phyloP scores from a whole-genome alignment of 2,797 vertebrate species.

The Philypnodon macrostomus region DNA sequence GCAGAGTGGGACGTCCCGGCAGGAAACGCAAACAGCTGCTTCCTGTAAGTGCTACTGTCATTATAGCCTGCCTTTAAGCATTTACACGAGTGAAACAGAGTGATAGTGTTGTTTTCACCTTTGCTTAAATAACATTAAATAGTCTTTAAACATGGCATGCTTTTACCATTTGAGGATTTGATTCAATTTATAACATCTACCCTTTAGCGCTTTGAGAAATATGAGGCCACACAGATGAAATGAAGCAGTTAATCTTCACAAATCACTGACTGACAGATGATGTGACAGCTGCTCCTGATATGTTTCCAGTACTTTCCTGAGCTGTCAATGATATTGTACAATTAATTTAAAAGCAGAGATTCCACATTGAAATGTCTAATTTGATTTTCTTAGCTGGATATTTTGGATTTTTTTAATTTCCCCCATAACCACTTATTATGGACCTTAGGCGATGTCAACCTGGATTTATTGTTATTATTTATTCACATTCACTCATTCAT shows the following conservation, averaged over 20 bases:
- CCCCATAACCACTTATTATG: neutral
- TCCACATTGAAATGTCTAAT: slow-evolving; percentile 4
- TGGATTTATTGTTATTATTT: too few relatives aligned
- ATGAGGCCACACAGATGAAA: slow-evolving; percentile 8
- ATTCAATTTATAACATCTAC: slow-evolving; percentile 1
- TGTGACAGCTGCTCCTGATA: slow-evolving; percentile 6
- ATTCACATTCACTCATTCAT: too few relatives aligned
- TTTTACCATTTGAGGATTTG: slow-evolving; percentile 10
- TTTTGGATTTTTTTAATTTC: too few relatives aligned
- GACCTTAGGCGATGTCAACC: neutral
- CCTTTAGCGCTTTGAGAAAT: slow-evolving; percentile 11
- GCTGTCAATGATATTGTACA: neutral
- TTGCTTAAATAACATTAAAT: slow-evolving; percentile 3
- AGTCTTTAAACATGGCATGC: slow-evolving; percentile 4
- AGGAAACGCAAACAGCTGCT: slow-evolving; percentile 91
- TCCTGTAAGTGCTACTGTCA: slow-evolving; percentile 83
- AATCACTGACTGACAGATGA: slow-evolving; percentile 17
- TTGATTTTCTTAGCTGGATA: neutral
- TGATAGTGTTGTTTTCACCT: slow-evolving; percentile 31
- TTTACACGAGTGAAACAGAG: slow-evolving; percentile 9
- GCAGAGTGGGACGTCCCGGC: slow-evolving; percentile 89
- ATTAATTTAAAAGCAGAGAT: slow-evolving; percentile 14
- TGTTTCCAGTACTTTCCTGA: slow-evolving; percentile 5
- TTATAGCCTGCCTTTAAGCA: slow-evolving; percentile 26
- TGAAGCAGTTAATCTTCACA: slow-evolving; percentile 19